These are phyloP conservation scores for Esox lucius DNA, from an alignment of 2,797 vertebrate genomes.

Conservation along the genomic window DNA sequence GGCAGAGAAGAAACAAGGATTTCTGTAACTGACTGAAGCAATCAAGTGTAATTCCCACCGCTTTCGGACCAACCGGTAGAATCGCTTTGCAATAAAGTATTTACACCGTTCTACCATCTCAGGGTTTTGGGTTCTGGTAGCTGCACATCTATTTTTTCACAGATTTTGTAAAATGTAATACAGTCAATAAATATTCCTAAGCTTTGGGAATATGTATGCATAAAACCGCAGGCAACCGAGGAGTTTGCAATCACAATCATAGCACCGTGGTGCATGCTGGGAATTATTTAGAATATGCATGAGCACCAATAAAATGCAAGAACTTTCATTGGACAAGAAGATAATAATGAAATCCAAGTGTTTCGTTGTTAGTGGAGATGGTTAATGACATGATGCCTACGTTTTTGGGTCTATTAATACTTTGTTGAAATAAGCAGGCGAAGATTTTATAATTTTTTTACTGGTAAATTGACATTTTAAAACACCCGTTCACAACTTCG, in stretches of 20 bases:
- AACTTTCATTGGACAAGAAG: not conserved
- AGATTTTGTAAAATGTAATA: not conserved
- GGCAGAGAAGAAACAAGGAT: slow-evolving; percentile 56
- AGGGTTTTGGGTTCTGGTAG: not conserved
- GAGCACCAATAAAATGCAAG: not conserved
- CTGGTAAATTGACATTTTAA: no score
- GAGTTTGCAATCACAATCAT: no score
- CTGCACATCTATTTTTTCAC: not conserved
- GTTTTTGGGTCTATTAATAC: not conserved
- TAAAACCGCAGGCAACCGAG: not conserved
- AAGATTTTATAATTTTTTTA: not conserved
- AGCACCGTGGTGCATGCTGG: not conserved
- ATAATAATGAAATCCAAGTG: not conserved
- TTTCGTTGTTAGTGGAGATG: not conserved
- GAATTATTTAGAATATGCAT: not conserved
- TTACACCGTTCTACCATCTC: not conserved
- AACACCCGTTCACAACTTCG: no score
- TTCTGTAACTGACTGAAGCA: slow-evolving; percentile 60
- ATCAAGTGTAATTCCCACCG: slow-evolving; percentile 56
- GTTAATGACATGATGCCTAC: not conserved
- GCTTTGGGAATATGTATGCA: not conserved
- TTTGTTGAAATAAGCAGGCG: not conserved
- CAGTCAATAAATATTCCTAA: not conserved
- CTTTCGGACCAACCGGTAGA: slow-evolving; percentile 46
- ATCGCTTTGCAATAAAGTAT: fast-evolving